Base-by-base conservation (phyloP, 2,113 vertebrate species). In the Corythoichthys haematopterus region DNA sequence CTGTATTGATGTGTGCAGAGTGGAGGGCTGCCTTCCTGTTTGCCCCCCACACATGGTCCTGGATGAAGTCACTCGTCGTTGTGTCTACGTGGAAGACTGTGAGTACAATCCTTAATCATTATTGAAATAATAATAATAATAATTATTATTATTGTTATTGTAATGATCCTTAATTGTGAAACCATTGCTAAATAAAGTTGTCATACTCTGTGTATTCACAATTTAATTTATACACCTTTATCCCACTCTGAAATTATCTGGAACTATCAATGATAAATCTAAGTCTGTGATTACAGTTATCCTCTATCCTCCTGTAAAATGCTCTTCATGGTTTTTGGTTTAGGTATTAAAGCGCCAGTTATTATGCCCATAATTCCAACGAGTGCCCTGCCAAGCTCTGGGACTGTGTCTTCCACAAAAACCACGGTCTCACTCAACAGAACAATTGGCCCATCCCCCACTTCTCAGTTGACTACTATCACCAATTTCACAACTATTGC, bases 11-110 rank as follows among this genome's bases (percentile, higher is more conserved):
- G 80, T 91, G 53, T 59, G 0, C 85, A 99, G 97, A 85, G 93
- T 98, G 70, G 97, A 99, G 88, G 95, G 94, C 76, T 99, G 97
- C 84, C 83, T 97, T 43, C 95, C 96, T 37, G 82, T 81, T 4
- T 99, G 96, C 69, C 92, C 94, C 16, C 36, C 77, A 12, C 88
- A 93, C 76, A 95, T 94, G 94, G 90, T 99, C 67, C 84, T 98
- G 87, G 97, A 99, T 84, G 95, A 99, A 87, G 83, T 96, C 78
- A 98, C 97, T 59, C 93, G 91, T 75, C 93, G 94, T 85, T 99
- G 97, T 63, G 97, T 98, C 64, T 90, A 93, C 75, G 61, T 92
- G 64, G 92, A 95, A 73, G 97, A 99, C 83, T 99, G 97, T 99
- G 89, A 91, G 96, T 92, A 15, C 57, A 51, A 20, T 2, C 6